Conservation (phyloP, 2,888 invertebrate species). For the Phengaris alcon region DNA sequence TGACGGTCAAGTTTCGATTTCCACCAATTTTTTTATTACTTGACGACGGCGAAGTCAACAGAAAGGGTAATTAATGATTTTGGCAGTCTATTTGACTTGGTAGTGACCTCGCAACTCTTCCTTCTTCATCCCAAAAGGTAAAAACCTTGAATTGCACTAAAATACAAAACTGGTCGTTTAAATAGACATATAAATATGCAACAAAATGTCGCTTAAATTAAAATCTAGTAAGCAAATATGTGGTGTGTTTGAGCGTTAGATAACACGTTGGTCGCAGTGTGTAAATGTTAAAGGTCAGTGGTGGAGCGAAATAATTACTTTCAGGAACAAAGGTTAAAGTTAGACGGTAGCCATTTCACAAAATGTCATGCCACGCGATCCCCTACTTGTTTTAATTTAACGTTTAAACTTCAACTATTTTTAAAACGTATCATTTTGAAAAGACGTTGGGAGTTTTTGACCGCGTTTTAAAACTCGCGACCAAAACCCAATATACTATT, state of each 20-base stretch:
- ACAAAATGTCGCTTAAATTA: slow-evolving; percentile 3
- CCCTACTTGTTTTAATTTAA: slow-evolving; percentile 1
- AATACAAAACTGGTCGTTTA: neutral
- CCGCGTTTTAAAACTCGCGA: neutral
- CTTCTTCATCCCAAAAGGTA: neutral
- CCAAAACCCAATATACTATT: too few species aligned
- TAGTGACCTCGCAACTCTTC: neutral
- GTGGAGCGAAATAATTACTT: slow-evolving; percentile 23
- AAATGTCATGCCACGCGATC: slow-evolving; percentile 20
- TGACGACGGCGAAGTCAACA: too few species aligned
- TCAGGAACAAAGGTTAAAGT: slow-evolving; percentile 22
- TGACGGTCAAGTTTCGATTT: too few species aligned
- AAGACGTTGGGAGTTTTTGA: neutral
- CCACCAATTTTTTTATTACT: too few species aligned
- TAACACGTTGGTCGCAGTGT: neutral
- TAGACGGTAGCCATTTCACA: slow-evolving; percentile 3
- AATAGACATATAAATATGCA: neutral
- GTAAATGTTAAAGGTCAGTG: slow-evolving; percentile 9
- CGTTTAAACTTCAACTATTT: neutral
- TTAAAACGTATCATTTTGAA: neutral
- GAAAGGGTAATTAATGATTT: too few species aligned
- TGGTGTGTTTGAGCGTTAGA: neutral
- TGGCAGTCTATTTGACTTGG: neutral
- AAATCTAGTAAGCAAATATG: neutral
- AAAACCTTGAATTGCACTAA: neutral